Percentiles rank a stretch among this genome's conserved stretches.
Evolutionary conservation across 2,113 vertebrate genomes (phyloP).

Genomic region (Melanostigma gelatinosum): DNA sequence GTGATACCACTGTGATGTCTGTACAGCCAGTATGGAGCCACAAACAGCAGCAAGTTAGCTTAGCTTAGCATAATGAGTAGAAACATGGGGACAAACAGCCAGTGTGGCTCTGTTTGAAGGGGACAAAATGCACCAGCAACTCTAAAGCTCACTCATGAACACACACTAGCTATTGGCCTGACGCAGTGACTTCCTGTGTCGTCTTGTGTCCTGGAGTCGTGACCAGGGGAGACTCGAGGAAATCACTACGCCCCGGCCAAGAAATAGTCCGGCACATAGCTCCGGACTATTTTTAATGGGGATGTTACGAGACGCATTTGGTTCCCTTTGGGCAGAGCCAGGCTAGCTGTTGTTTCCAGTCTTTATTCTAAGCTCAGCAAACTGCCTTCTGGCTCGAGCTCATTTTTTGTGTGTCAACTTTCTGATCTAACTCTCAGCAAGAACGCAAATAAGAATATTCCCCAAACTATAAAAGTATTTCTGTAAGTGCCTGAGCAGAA

Average conservation of each 20-base stretch:
- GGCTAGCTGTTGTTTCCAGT: background rate
- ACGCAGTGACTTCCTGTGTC: background rate
- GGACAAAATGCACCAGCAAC: background rate
- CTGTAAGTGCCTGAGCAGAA: background rate
- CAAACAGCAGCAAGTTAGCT: background rate
- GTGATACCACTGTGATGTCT: background rate
- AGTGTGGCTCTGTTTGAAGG: background rate
- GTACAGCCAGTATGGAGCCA: background rate
- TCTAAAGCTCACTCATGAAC: background rate
- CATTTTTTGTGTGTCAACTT: background rate
- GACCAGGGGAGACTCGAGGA: background rate
- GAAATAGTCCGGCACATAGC: background rate
- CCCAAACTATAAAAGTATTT: background rate
- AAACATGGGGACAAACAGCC: background rate
- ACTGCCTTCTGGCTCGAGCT: background rate
- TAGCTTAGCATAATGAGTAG: slow-evolving; percentile 1
- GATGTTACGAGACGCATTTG: background rate
- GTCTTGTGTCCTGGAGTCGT: background rate
- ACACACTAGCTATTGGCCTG: too few species aligned
- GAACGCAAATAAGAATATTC: background rate
- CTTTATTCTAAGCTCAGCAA: slow-evolving; percentile 1
- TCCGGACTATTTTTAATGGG: too few species aligned
- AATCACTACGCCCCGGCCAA: background rate
- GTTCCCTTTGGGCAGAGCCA: background rate
- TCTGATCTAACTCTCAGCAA: background rate